Conservation (phyloP, 1,140 invertebrate genomes). For the Lysiphlebus fabarum region DNA sequence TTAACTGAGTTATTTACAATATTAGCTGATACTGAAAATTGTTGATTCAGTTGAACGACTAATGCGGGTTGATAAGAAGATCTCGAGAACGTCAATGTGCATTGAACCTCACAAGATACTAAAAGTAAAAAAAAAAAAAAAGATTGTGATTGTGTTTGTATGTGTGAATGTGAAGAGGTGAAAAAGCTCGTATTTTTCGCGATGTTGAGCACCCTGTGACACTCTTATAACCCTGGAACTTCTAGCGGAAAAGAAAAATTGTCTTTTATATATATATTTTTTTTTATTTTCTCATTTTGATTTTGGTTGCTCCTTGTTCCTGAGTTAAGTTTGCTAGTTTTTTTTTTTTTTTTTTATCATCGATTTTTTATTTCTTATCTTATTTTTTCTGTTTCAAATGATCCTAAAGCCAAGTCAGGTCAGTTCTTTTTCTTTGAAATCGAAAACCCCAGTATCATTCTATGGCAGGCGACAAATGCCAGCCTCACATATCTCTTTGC, state of each 20-base stretch:
- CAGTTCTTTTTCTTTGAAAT: constrained; percentile 2
- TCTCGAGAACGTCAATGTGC: constrained; percentile 7
- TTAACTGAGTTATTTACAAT: too few relatives aligned
- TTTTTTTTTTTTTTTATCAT: constrained; percentile 28
- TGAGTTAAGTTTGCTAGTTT: constrained; percentile 22
- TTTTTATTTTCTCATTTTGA: constrained; percentile 21
- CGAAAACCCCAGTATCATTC: neutral
- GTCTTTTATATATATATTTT: constrained; percentile 2
- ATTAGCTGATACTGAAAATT: too few relatives aligned
- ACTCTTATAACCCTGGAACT: neutral
- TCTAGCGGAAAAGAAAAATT: constrained; percentile 13
- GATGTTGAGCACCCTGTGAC: constrained; percentile 13
- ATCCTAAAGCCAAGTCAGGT: constrained; percentile 4
- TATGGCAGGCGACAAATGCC: neutral
- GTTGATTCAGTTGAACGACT: neutral
- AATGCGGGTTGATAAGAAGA: constrained; percentile 12
- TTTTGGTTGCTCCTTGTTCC: constrained; percentile 8
- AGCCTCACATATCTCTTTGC: constrained; percentile 4
- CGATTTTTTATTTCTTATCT: constrained; percentile 21
- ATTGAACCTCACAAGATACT: constrained; percentile 11
- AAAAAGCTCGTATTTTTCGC: constrained; percentile 20
- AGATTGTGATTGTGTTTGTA: neutral
- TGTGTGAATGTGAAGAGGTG: neutral
- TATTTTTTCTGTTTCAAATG: neutral
- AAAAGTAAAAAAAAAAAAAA: too few relatives aligned